Evolutionary conservation across 2,888 invertebrate genomes (phyloP).

Genomic region (Hemistola chrysoprasaria): DNA sequence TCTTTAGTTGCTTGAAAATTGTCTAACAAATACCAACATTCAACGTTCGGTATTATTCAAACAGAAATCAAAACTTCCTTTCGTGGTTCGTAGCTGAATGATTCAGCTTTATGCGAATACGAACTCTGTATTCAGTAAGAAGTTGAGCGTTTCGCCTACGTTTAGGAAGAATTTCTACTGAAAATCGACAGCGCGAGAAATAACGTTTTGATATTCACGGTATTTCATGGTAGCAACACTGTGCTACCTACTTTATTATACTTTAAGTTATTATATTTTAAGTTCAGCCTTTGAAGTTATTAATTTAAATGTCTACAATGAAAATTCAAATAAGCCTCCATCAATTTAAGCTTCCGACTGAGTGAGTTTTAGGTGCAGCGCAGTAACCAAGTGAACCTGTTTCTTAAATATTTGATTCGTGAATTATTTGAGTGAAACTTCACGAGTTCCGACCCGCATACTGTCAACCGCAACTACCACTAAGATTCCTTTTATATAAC

Average conservation of each 20-base stretch:
- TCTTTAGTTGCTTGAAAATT: constrained; percentile 28
- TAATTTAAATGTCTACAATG: constrained; percentile 11
- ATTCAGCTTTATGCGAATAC: constrained; percentile 47
- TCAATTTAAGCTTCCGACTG: constrained; percentile 14
- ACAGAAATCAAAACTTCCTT: constrained; percentile 68
- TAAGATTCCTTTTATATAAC: constrained; percentile 34
- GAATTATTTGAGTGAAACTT: constrained; percentile 34
- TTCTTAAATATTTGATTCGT: constrained; percentile 36
- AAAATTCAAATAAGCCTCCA: constrained; percentile 19
- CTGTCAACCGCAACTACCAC: constrained; percentile 30
- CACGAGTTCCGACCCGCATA: constrained; percentile 30
- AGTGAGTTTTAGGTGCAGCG: constrained; percentile 27
- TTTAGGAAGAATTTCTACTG: constrained; percentile 34
- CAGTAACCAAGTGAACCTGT: constrained; percentile 29
- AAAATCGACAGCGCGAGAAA: constrained; percentile 29
- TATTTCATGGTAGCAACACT: constrained; percentile 25
- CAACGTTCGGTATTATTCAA: constrained; percentile 51
- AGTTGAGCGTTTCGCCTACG: constrained; percentile 37
- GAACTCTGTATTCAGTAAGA: constrained; percentile 55
- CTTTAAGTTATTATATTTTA: neutral
- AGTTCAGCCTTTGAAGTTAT: constrained; percentile 6
- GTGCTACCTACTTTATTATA: no score
- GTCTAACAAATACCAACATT: constrained; percentile 44
- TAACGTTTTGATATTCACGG: constrained; percentile 30
- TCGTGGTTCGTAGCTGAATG: constrained; percentile 41